phyloP scores from a whole-genome alignment of 2,888 invertebrate genomes.

The Muschampia plurimacula region DNA sequence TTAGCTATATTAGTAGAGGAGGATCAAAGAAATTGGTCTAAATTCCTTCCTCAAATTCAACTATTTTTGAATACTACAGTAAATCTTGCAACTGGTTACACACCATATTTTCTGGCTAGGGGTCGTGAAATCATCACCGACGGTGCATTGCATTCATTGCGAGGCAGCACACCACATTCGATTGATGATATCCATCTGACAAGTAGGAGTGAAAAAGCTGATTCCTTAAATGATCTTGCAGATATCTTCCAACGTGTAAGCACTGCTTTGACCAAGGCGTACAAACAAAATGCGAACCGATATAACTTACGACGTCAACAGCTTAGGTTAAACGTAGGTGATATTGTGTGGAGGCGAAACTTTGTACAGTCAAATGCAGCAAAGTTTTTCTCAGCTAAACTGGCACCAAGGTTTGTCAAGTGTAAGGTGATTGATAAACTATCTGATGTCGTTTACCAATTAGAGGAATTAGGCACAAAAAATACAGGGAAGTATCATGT shows the following conservation, averaged over 20 bases:
- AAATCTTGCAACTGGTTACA: conserved; percentile 12
- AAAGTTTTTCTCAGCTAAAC: conserved; percentile 7
- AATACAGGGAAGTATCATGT: conserved; percentile 1
- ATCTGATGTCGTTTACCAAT: conserved; percentile 8
- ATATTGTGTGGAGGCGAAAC: neutral
- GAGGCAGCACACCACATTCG: conserved; percentile 14
- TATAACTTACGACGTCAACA: conserved; percentile 6
- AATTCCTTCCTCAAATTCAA: conserved; percentile 2
- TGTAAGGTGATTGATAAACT: conserved; percentile 5
- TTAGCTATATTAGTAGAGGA: conserved; percentile 8
- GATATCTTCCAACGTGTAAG: conserved; percentile 7
- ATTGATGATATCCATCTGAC: conserved; percentile 8
- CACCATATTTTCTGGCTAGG: conserved; percentile 11
- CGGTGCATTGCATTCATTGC: neutral
- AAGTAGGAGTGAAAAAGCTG: neutral
- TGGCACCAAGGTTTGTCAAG: conserved; percentile 4
- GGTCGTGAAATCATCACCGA: conserved; percentile 11
- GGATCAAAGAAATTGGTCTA: conserved; percentile 2
- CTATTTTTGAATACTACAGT: conserved; percentile 8
- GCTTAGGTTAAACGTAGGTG: neutral
- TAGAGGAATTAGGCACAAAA: neutral
- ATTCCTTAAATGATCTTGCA: conserved; percentile 3
- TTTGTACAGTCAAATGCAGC: conserved; percentile 7
- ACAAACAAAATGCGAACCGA: conserved; percentile 8
- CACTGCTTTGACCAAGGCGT: conserved; percentile 3